phyloP scores from a whole-genome alignment of 35 echinoderm and acorn worm species.

The Heliocidaris tuberculata region DNA sequence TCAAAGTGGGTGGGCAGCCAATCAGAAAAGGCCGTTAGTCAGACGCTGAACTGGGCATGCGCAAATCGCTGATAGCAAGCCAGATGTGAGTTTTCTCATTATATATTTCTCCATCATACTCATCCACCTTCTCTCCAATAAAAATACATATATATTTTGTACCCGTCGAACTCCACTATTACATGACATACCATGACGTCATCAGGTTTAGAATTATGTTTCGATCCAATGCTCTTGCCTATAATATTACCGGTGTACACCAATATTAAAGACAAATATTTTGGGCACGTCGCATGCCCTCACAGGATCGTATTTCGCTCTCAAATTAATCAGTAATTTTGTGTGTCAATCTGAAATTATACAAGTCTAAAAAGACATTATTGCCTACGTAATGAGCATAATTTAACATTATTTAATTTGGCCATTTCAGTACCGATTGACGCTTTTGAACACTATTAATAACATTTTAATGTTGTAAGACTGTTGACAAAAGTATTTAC shows the following conservation, averaged over 20 bases:
- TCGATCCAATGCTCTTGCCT: background rate
- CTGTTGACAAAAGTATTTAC: background rate
- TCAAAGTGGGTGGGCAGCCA: background rate
- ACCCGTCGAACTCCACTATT: background rate
- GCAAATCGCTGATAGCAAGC: background rate
- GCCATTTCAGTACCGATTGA: background rate
- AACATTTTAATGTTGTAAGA: background rate
- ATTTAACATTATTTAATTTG: too few relatives aligned
- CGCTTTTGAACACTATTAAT: background rate
- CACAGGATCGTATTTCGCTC: background rate
- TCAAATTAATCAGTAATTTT: background rate
- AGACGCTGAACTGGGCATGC: background rate
- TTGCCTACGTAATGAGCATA: background rate
- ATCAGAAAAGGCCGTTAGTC: background rate
- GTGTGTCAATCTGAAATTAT: too few relatives aligned
- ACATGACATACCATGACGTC: background rate
- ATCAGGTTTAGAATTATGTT: background rate
- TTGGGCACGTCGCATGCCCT: background rate
- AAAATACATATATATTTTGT: background rate
- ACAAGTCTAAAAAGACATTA: background rate
- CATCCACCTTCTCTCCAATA: background rate
- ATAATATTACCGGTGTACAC: background rate
- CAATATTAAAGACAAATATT: constrained; percentile 4
- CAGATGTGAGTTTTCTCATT: background rate
- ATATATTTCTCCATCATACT: too few relatives aligned